Percentiles rank a stretch among this genome's conserved stretches.
Conservation (phyloP, 2,797 vertebrate species). For the Characodon lateralis region DNA sequence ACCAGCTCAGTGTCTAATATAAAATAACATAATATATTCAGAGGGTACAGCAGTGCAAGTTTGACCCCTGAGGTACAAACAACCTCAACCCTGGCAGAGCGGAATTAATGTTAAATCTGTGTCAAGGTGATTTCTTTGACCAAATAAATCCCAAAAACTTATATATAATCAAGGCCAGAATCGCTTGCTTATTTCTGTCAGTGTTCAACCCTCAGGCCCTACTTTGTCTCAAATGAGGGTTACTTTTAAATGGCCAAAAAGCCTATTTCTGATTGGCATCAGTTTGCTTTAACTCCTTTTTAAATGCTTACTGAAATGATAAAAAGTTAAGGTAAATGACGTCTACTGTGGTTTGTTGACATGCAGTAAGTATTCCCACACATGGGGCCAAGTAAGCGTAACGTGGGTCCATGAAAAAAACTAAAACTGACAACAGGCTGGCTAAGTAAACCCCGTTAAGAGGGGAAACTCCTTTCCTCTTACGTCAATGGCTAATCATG, state of each 20-base stretch:
- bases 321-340: not conserved
- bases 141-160: slow-evolving; percentile 45
- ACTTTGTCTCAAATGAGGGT: slow-evolving; percentile 9
- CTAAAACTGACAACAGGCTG: slow-evolving; percentile 27
- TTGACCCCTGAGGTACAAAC: slow-evolving; percentile 33
- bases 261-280: slow-evolving; percentile 1
- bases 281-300: not conserved
- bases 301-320: not conserved
- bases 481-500: slow-evolving; percentile 71
- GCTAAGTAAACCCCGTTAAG: slow-evolving; percentile 58
- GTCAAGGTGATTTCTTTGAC: slow-evolving; percentile 33
- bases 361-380: slow-evolving; percentile 26
- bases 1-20: slow-evolving; percentile 31
- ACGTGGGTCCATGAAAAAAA: slow-evolving; percentile 40
- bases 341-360: slow-evolving; percentile 20
- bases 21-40: slow-evolving; percentile 38
- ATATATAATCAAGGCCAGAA: slow-evolving; percentile 41
- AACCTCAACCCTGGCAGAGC: slow-evolving; percentile 19
- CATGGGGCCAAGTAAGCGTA: slow-evolving; percentile 41
- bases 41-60: slow-evolving; percentile 35
- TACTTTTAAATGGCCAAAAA: slow-evolving; percentile 3
- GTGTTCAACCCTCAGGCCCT: slow-evolving; percentile 10
- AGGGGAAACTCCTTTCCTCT: slow-evolving; percentile 65
- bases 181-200: slow-evolving; percentile 26
- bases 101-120: slow-evolving; percentile 39